Percentiles rank a stretch among this genome's conserved stretches.
phyloP scores from a whole-genome alignment of 2,113 vertebrate genomes.

The Noctilio leporinus region DNA sequence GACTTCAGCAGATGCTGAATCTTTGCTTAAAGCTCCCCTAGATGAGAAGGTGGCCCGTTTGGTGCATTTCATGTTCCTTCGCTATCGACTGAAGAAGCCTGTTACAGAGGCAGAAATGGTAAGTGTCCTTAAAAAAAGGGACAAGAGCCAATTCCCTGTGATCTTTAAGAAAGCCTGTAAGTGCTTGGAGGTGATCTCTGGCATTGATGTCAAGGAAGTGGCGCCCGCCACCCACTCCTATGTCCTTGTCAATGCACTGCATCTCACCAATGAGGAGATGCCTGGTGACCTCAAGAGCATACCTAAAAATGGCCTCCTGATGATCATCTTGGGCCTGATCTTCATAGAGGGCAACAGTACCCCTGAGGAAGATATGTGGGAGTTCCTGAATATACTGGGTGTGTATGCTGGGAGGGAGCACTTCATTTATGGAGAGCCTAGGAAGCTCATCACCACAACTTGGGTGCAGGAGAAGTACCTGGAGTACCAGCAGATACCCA shows the following conservation, averaged over 20 bases:
- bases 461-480: constrained; percentile 51
- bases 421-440: constrained; percentile 44
- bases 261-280: neutral
- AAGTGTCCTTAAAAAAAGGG: neutral
- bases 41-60: neutral
- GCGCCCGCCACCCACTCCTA: neutral
- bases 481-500: neutral
- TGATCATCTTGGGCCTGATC: constrained; percentile 46
- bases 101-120: constrained; percentile 26
- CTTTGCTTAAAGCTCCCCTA: rapidly evolving
- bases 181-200: constrained; percentile 46
- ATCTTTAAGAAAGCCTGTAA: constrained; percentile 34
- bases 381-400: constrained; percentile 25
- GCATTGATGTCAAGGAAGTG: constrained; percentile 10
- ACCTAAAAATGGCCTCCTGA: constrained; percentile 44
- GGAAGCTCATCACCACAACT: constrained; percentile 9
- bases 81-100: neutral
- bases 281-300: neutral
- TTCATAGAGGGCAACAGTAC: constrained; percentile 25
- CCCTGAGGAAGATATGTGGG: constrained; percentile 15
- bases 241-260: constrained; percentile 11
- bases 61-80: neutral
- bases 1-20: rapidly evolving
- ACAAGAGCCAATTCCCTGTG: neutral
- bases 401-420: constrained; percentile 31